Evolutionary conservation across 2,797 vertebrate species (phyloP), one percentile per base, ranked within the genome.

Genomic region (Adelosebastes latens): DNA sequence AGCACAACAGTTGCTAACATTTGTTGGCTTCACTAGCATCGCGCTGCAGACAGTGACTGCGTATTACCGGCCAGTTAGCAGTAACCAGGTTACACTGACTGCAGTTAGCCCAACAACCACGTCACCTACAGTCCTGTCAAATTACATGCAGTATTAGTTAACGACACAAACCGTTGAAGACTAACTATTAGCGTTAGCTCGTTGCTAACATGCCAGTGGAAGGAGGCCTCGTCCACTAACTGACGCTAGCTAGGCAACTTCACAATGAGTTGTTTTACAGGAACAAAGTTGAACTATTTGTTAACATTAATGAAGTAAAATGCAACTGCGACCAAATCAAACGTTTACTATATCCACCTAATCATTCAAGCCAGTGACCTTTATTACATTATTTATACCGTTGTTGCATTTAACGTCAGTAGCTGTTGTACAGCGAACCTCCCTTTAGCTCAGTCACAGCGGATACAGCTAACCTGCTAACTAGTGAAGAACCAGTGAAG

Each of bases 141-240:
- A 4, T 8, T 1, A 13, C 0, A 1, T 0, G 0, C 3, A 1
- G 9, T 13, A 5, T 2, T 6, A 2, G 10, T 24, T 6, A 6
- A 3, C 4, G 16, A 42, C 29, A 34, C 16, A 1, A 32, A 11
- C 8, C 36, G 36, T 0, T 39, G 6, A 60, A 53, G 5, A 13
- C 7, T 3, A 10, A 8, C 6, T 2, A 0, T 66, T 5, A 61
- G 6, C 20, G 27, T 72, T 80, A 86, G 75, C 81, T 34, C 1
- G 1, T 1, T 8, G 11, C 16, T 86, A 87, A 84, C 85, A 46
- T 55, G 74, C 62, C 55, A 46, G 12, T 7, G 24, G 31, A 29
- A 88, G 93, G 93, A 88, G 93, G 93, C 93, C 93, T 80, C 3
- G 16, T 14, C 39, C 36, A 39, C 36, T 0, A 42, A 58, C 52